Percentiles rank a stretch among this genome's conserved stretches.
Conservation (phyloP, 2,797 vertebrate genomes). For the Aplochiton taeniatus region DNA sequence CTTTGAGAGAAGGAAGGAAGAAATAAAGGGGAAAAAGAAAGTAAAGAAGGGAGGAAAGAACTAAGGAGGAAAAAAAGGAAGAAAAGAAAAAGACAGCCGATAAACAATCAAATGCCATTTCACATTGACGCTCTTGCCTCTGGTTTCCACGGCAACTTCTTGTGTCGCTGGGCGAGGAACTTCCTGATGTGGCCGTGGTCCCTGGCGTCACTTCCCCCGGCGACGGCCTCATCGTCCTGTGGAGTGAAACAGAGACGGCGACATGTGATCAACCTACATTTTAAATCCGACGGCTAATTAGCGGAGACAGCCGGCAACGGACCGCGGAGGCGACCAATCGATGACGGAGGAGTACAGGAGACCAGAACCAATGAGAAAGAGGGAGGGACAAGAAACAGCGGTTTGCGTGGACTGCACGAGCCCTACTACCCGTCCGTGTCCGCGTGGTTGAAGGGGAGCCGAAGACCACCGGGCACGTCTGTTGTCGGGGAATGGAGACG, state of each 20-base stretch:
- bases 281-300: neutral
- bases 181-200: slow-evolving; percentile 49
- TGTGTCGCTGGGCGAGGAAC: slow-evolving; percentile 54
- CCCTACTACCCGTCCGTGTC: too few relatives aligned
- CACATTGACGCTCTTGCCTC: slow-evolving; percentile 44
- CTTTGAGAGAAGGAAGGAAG: neutral
- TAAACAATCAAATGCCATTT: neutral
- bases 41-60: neutral
- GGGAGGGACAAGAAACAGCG: too few relatives aligned
- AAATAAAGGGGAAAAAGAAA: neutral
- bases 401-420: too few relatives aligned
- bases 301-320: neutral
- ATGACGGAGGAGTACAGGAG: too few relatives aligned
- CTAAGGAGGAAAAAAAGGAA: neutral
- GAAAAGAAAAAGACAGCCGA: neutral
- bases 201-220: slow-evolving; percentile 27
- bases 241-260: slow-evolving; percentile 1
- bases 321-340: neutral
- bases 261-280: neutral
- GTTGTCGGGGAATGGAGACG: too few relatives aligned
- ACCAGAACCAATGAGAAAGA: too few relatives aligned
- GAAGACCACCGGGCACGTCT: too few relatives aligned
- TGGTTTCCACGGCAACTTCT: slow-evolving; percentile 60
- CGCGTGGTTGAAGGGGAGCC: too few relatives aligned
- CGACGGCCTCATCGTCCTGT: slow-evolving; percentile 51